phyloP scores from a whole-genome alignment of 35 echinoderm and acorn worm species.

The Patiria miniata region DNA sequence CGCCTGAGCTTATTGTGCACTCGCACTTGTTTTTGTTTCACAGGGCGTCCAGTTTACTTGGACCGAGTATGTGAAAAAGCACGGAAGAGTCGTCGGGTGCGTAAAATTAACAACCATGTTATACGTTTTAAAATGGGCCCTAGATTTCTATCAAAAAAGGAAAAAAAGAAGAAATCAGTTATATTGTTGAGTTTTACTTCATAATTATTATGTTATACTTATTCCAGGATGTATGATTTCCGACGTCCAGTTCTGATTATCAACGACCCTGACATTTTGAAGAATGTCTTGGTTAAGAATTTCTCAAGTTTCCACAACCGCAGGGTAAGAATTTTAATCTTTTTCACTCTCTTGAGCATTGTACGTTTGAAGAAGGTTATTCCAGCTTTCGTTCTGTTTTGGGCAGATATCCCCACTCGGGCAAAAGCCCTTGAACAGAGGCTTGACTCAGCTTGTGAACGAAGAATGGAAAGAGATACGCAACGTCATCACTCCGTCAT shows the following conservation, averaged over 20 bases:
- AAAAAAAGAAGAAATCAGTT: too few relatives aligned
- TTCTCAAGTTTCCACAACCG: constrained; percentile 41
- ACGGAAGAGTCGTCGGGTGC: constrained; percentile 2
- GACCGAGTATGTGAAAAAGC: background rate
- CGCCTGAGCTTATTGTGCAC: too few relatives aligned
- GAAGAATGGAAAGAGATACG: constrained; percentile 70
- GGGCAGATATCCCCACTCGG: constrained; percentile 12
- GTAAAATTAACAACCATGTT: background rate
- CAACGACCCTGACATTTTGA: constrained; percentile 37
- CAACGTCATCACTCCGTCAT: constrained; percentile 68
- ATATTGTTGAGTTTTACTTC: too few relatives aligned
- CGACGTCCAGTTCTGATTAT: constrained; percentile 39
- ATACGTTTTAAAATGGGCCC: too few relatives aligned
- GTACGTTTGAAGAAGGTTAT: background rate
- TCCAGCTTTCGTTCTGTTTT: constrained; percentile 17
- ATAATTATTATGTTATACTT: too few relatives aligned
- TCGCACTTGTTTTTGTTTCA: too few relatives aligned
- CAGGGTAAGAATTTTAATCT: background rate
- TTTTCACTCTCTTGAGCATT: too few relatives aligned
- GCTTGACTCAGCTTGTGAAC: constrained; percentile 43
- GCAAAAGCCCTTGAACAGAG: constrained; percentile 24
- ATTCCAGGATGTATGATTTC: constrained; percentile 48
- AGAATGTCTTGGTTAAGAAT: constrained; percentile 37
- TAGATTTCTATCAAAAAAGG: too few relatives aligned
- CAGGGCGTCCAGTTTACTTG: background rate